These are phyloP conservation scores for Unio delphinus DNA, from an alignment of 2,888 invertebrate species.

Conservation along the genomic window DNA sequence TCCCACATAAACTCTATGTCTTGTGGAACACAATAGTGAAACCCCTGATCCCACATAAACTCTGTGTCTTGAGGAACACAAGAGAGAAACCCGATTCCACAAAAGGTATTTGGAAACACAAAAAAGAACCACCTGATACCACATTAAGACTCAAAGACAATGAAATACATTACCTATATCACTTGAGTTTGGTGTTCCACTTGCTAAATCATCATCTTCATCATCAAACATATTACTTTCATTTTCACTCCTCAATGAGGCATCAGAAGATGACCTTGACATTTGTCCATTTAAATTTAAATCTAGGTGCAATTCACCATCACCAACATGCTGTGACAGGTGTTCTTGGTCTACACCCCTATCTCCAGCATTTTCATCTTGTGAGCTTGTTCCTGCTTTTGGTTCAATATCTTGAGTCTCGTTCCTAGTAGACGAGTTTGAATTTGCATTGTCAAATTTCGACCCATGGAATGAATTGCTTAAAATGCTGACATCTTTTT, in stretches of 20 bases:
- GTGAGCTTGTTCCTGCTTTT: background rate
- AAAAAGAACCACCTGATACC: no score
- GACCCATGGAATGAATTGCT: no score
- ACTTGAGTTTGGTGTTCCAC: slow-evolving; percentile 5
- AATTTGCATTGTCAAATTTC: no score
- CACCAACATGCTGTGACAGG: slow-evolving; percentile 1
- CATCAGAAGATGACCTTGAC: slow-evolving; percentile 35
- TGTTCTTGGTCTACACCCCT: background rate
- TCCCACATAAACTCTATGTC: no score
- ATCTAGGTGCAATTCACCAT: background rate
- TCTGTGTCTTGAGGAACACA: no score
- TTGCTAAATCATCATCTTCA: slow-evolving; percentile 15
- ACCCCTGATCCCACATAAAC: no score
- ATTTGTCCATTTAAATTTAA: slow-evolving; percentile 7
- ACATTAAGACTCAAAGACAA: no score
- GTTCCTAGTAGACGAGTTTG: no score
- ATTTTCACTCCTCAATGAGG: slow-evolving; percentile 36
- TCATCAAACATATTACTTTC: slow-evolving; percentile 42
- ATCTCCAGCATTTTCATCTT: slow-evolving; percentile 1
- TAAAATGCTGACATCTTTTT: no score
- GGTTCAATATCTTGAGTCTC: background rate
- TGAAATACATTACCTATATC: slow-evolving; percentile 4
- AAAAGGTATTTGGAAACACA: no score
- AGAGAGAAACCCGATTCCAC: no score
- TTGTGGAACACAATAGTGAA: no score